Evolutionary conservation across 2,888 invertebrate species (phyloP), one percentile per base, ranked within the genome.

Genomic region (Thereva unica): DNA sequence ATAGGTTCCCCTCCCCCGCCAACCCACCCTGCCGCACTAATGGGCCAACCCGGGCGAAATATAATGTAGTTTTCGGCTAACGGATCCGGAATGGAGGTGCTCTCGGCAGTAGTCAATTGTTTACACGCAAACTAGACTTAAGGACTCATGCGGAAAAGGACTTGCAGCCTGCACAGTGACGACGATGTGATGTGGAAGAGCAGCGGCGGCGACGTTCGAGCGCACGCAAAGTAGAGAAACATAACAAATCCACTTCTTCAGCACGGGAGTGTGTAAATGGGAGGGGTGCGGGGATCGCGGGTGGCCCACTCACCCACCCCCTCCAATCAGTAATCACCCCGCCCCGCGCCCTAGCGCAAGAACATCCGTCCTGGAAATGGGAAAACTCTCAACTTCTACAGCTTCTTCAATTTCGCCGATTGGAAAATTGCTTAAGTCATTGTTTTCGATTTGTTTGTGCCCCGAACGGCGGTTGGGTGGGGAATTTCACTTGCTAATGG

Each of bases 101-200:
- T 41, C 35, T 45, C 12, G 42, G 23, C 66, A 61, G 61, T 67
- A 67, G 59, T 67, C 66, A 67, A 59, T 61, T 67, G 67, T 67
- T 67, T 67, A 61, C 67, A 67, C 54, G 67, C 67, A 67, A 67
- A 40, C 67, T 61, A 47, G 47, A 61, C 47, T 40, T 61, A 45
- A n/a, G 42, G 12, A 8, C 12, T 1, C 12, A 9, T 49, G 9
- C n/a, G 49, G 12, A 10, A 9, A 40, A 38, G 5, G 10, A 37
- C 8, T 37, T 59, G 45, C 47, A 61, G 47, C 50, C 50, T 50
- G 40, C 50, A 61, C 23, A 61, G 50, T 61, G 40, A 49, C 23
- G 49, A 34, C 3, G 50, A 40, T 38, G 47, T 45, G 9, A 47
- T 37, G 10, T n/a, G 49, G 47, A n/a, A 4, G 57, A 5, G 8